Evolutionary conservation across 2,888 invertebrate species (phyloP).

Genomic region (Litoditis marina): DNA sequence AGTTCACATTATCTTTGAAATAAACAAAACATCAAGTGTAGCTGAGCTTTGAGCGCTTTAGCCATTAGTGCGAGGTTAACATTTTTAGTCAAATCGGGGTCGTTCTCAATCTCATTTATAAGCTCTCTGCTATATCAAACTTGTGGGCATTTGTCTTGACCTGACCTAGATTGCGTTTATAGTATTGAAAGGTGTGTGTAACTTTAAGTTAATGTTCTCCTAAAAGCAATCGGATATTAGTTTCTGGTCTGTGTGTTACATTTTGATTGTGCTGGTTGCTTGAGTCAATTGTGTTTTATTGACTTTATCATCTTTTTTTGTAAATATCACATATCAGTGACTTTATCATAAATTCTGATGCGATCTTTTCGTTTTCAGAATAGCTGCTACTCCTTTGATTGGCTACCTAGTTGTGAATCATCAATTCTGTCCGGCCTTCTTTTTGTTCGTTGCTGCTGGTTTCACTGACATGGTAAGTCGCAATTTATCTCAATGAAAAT

Average conservation of each 20-base stretch:
- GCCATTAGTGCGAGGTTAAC: too few relatives aligned
- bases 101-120: background rate
- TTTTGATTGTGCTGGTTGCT: background rate
- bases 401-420: slow-evolving; percentile 83
- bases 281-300: background rate
- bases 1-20: too few relatives aligned
- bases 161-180: too few relatives aligned
- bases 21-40: too few relatives aligned
- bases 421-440: slow-evolving; percentile 76
- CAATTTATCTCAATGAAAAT: background rate
- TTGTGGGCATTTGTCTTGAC: too few relatives aligned
- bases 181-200: too few relatives aligned
- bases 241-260: too few relatives aligned
- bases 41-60: too few relatives aligned
- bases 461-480: slow-evolving; percentile 83
- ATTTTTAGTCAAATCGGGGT: background rate
- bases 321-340: background rate
- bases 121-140: too few relatives aligned
- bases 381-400: slow-evolving; percentile 80
- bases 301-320: too few relatives aligned
- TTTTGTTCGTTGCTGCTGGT: slow-evolving; percentile 80
- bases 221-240: too few relatives aligned
- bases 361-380: slow-evolving; percentile 67
- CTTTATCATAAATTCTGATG: background rate
- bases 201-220: too few relatives aligned